phyloP scores from a whole-genome alignment of 2,888 invertebrate genomes.

The Tortrix viridana region DNA sequence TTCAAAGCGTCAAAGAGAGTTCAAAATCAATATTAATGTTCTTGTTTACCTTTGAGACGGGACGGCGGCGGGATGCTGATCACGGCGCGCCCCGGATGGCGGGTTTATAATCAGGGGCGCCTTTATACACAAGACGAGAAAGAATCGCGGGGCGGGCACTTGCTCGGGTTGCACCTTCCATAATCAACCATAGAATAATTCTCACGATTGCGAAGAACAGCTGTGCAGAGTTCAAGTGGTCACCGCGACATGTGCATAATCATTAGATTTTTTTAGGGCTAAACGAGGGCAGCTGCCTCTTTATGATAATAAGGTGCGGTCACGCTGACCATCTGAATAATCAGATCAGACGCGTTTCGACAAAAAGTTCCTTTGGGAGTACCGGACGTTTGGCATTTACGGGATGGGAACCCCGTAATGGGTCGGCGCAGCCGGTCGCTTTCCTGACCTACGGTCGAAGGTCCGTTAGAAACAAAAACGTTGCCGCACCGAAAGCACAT shows the following conservation, averaged over 20 bases:
- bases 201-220: constrained; percentile 75
- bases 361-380: constrained; percentile 62
- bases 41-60: constrained; percentile 78
- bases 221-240: constrained; percentile 61
- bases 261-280: constrained; percentile 79
- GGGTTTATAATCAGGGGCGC: constrained; percentile 79
- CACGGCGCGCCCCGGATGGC: constrained; percentile 62
- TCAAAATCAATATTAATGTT: constrained; percentile 80
- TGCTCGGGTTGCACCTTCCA: constrained; percentile 76
- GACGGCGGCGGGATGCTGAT: constrained; percentile 62
- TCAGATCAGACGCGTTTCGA: constrained; percentile 52
- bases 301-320: constrained; percentile 63
- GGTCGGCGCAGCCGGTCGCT: constrained; percentile 56
- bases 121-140: constrained; percentile 70
- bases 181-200: constrained; percentile 55
- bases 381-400: constrained; percentile 55
- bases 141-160: constrained; percentile 75
- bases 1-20: constrained; percentile 74
- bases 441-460: constrained; percentile 68
- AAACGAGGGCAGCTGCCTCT: constrained; percentile 70
- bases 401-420: constrained; percentile 47
- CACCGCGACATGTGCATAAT: constrained; percentile 66
- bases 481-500: constrained; percentile 65
- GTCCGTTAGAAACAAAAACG: constrained; percentile 72
- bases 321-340: constrained; percentile 64